Conservation (phyloP, 2,797 vertebrate genomes). For the Adelosebastes latens region DNA sequence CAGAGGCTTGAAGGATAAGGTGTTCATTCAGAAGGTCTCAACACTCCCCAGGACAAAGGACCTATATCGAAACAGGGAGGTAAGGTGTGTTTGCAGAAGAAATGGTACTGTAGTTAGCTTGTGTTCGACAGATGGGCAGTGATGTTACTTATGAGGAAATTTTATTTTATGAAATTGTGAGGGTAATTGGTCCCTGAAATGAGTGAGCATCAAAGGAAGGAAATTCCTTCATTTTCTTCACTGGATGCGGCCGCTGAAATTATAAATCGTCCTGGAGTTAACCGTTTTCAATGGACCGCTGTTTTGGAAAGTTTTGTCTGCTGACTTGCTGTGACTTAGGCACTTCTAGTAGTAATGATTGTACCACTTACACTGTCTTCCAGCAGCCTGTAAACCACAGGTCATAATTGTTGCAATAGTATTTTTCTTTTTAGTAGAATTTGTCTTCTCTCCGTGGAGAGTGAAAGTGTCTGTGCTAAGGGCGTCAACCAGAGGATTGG, state of each 20-base stretch:
- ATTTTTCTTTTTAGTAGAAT: constrained; percentile 1
- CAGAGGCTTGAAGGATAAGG: constrained; percentile 72
- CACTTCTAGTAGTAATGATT: background rate
- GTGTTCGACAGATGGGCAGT: background rate
- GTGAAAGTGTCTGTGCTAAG: constrained; percentile 76
- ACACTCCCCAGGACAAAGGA: constrained; percentile 63
- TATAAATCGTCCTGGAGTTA: background rate
- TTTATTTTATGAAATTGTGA: background rate
- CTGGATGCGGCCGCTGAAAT: background rate
- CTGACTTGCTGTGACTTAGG: background rate
- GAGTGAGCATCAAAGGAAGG: background rate
- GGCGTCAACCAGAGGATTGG: constrained; percentile 77
- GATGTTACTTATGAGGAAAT: background rate
- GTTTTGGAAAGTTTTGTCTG: constrained; percentile 13
- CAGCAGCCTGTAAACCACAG: background rate
- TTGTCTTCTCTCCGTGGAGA: constrained; percentile 26
- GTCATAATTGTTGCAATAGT: background rate
- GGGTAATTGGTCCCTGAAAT: background rate
- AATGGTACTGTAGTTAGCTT: background rate
- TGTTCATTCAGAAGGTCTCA: constrained; percentile 79
- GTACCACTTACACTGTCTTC: background rate
- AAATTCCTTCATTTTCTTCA: background rate
- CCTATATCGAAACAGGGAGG: constrained; percentile 48
- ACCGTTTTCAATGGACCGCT: background rate
- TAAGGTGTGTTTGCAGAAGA: constrained; percentile 58